Percentiles rank a stretch among this genome's conserved stretches.
These are phyloP conservation scores for Mycalesis mineus DNA, from an alignment of 2,888 invertebrate genomes.

Conservation along the genomic window DNA sequence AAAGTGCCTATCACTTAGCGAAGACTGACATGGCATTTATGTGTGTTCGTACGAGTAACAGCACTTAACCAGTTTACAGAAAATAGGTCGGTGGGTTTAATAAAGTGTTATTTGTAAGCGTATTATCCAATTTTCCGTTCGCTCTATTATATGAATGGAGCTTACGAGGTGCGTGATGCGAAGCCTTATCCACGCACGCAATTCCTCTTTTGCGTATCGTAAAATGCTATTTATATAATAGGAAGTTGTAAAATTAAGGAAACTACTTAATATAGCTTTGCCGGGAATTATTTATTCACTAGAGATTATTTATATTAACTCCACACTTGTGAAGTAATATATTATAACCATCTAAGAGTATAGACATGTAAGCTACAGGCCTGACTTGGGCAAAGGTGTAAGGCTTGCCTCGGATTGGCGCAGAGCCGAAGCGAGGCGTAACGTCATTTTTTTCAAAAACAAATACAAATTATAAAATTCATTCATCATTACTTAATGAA, in stretches of 20 bases:
- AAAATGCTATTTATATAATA: not conserved
- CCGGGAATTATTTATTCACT: too few relatives aligned
- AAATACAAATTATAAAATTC: too few relatives aligned
- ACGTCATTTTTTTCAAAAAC: too few relatives aligned
- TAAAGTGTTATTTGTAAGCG: constrained; percentile 49
- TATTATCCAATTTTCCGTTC: constrained; percentile 66
- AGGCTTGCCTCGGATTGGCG: too few relatives aligned
- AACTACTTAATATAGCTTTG: not conserved
- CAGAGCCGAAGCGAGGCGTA: too few relatives aligned
- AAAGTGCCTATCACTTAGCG: not conserved
- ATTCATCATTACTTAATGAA: too few relatives aligned
- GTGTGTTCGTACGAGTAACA: constrained; percentile 3
- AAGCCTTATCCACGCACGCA: constrained; percentile 48
- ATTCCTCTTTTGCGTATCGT: constrained; percentile 28
- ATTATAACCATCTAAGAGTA: too few relatives aligned
- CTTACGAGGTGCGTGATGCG: constrained; percentile 43
- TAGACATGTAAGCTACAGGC: too few relatives aligned
- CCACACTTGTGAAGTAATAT: too few relatives aligned
- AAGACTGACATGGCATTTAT: constrained; percentile 2
- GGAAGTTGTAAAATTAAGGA: not conserved
- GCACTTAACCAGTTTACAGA: constrained; percentile 30
- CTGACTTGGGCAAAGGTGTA: too few relatives aligned
- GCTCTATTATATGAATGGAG: constrained; percentile 51
- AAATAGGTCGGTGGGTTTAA: constrained; percentile 49
- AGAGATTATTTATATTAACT: too few relatives aligned